A percentile compares a stretch with the other conserved stretches of the same genome.
Conservation (phyloP, 2,113 vertebrate species). For the human (Homo sapiens) region DNA sequence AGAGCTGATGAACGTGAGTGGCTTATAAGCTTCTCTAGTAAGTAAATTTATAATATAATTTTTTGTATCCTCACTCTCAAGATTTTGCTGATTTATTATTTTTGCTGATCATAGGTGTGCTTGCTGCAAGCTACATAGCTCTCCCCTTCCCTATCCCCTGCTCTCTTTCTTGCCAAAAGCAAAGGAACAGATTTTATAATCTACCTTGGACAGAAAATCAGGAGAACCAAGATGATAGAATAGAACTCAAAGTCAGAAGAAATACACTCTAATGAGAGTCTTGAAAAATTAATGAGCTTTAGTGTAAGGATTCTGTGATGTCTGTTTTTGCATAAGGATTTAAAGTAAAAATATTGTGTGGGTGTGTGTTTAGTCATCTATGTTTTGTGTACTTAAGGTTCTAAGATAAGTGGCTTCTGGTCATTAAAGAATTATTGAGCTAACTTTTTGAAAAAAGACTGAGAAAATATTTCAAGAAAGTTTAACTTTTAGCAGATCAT, state of each 20-base stretch:
- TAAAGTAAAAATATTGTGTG: not conserved
- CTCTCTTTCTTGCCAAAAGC: not conserved
- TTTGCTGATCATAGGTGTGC: not conserved
- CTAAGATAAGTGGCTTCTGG: not conserved
- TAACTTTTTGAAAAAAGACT: not conserved
- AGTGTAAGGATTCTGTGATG: not conserved
- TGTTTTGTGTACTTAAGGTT: not conserved
- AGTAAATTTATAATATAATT: not conserved
- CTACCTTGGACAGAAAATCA: not conserved
- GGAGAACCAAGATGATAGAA: not conserved
- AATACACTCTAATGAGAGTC: not conserved
- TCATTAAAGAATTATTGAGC: not conserved
- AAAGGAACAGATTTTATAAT: not conserved
- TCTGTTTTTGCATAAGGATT: not conserved
- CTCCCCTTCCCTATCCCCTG: not conserved
- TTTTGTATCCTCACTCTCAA: not conserved
- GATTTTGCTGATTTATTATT: not conserved
- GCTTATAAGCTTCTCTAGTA: not conserved
- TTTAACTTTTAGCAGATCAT: slow-evolving; percentile 7
- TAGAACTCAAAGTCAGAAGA: not conserved
- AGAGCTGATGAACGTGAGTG: not conserved
- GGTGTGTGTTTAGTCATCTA: not conserved
- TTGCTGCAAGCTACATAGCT: not conserved
- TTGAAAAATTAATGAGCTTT: not conserved
- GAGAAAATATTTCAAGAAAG: not conserved